Evolutionary conservation across 1,140 invertebrate species (phyloP).

Genomic region (Maconellicoccus hirsutus): DNA sequence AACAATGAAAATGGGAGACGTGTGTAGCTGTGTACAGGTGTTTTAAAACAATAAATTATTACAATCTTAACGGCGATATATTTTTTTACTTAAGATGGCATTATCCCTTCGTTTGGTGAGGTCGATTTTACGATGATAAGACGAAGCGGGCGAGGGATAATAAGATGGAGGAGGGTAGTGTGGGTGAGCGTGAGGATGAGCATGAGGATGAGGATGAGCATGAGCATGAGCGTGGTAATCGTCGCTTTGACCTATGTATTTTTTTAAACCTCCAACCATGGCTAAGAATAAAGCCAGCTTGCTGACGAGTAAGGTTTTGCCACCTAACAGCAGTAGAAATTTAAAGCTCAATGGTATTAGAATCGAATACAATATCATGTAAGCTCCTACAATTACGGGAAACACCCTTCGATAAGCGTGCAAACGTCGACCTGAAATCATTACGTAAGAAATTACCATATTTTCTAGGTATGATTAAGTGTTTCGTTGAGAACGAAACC

Average conservation of each 20-base stretch:
- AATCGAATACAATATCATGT: constrained; percentile 32
- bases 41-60: no score
- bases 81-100: neutral
- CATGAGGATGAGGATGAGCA: neutral
- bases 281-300: constrained; percentile 33
- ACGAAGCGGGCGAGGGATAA: neutral
- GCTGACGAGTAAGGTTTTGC: constrained; percentile 33
- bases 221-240: neutral
- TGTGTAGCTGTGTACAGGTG: no score
- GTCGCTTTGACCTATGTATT: constrained; percentile 8
- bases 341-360: constrained; percentile 34
- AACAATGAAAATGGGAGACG: no score
- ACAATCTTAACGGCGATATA: neutral
- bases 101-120: neutral
- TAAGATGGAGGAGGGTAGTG: neutral
- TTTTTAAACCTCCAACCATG: constrained; percentile 29
- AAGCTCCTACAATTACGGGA: constrained; percentile 32
- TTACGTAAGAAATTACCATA: constrained; percentile 13
- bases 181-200: neutral
- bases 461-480: neutral
- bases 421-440: constrained; percentile 23
- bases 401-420: constrained; percentile 32
- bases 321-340: constrained; percentile 34
- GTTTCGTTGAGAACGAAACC: no score
- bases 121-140: neutral